These are phyloP conservation scores for Coregonus ussuriensis DNA, from an alignment of 2,797 vertebrate species.

Conservation along the genomic window DNA sequence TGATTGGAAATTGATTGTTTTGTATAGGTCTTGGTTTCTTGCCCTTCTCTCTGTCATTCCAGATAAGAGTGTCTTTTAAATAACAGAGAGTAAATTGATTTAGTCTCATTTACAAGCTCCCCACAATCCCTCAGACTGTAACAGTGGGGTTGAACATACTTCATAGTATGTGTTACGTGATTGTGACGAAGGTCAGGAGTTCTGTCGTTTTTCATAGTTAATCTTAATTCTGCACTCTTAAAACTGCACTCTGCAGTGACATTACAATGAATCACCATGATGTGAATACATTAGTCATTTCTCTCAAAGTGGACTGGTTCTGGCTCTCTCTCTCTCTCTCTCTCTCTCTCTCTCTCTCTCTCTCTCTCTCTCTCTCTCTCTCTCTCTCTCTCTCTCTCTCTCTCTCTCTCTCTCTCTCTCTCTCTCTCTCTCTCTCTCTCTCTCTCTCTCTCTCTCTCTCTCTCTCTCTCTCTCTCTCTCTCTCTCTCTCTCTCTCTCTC, in stretches of 20 bases:
- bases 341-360: not conserved
- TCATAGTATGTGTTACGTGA: slow-evolving; percentile 31
- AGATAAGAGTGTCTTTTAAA: slow-evolving; percentile 43
- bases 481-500: too few species aligned
- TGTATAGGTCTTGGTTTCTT: slow-evolving; percentile 37
- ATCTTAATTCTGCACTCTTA: slow-evolving; percentile 37
- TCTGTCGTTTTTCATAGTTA: slow-evolving; percentile 47
- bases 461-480: not conserved
- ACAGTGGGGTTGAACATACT: slow-evolving; percentile 36
- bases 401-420: not conserved
- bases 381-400: too few species aligned
- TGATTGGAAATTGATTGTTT: slow-evolving; percentile 33
- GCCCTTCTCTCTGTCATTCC: slow-evolving; percentile 42
- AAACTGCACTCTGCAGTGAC: slow-evolving; percentile 14
- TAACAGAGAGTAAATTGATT: slow-evolving; percentile 47
- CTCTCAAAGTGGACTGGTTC: slow-evolving; percentile 29
- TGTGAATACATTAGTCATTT: slow-evolving; percentile 44
- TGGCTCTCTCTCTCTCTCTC: slow-evolving; percentile 1
- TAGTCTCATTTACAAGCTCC: slow-evolving; percentile 47
- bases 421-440: not conserved
- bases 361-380: not conserved
- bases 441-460: too few species aligned
- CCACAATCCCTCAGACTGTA: slow-evolving; percentile 27
- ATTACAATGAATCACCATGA: slow-evolving; percentile 46
- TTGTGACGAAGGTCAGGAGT: slow-evolving; percentile 50